Base-by-base conservation (phyloP, 2,113 vertebrate species). In the Menura novaehollandiae region DNA sequence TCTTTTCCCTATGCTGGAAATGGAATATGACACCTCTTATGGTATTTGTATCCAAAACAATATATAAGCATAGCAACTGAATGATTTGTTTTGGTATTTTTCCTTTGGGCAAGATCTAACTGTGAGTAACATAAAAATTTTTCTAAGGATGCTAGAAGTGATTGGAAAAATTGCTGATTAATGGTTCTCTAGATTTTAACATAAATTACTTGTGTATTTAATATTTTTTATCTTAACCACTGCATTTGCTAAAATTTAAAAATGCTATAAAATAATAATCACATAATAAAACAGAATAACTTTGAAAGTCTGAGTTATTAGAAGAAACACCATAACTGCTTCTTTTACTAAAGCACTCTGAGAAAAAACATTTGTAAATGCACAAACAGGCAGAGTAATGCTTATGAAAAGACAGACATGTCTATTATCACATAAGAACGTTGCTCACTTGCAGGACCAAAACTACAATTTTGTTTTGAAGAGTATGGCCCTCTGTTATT, bases 271-370 rank as follows among this genome's bases (percentile, higher is more conserved):
- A 68, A n/a, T 18, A 52, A 37, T 16, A 43, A 43, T 52, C 9
- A 44, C 9, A 30, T 33, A 46, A 43, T 7, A 88, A 81, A 92
- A 7, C 5, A 56, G 8, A 46, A 78, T 63, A 85, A 5, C 4
- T 30, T 24, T 23, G 28, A 30, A 43, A 63, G 6, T 37, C 28
- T 51, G 6, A 53, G 3, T 76, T 73, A 16, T 21, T 76, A 51
- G 19, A 74, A 68, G 7, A 51, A 74, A 0, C 1, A 56, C 2
- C 2, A 33, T 14, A 80, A 20, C 1, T 7, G 0, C 15, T 84
- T 87, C 17, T 13, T 66, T 67, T 80, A 53, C 3, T 77, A 37
- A 79, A n/a, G 1, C 46, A 26, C 16, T 67, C 9, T 43, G 30
- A 72, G 41, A 16, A 79, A 44, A 71, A 15, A 4, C 0, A 33